Evolutionary conservation across 2,888 invertebrate species (phyloP), one percentile per base, ranked within the genome.

Genomic region (Drosophila maculinotata): DNA sequence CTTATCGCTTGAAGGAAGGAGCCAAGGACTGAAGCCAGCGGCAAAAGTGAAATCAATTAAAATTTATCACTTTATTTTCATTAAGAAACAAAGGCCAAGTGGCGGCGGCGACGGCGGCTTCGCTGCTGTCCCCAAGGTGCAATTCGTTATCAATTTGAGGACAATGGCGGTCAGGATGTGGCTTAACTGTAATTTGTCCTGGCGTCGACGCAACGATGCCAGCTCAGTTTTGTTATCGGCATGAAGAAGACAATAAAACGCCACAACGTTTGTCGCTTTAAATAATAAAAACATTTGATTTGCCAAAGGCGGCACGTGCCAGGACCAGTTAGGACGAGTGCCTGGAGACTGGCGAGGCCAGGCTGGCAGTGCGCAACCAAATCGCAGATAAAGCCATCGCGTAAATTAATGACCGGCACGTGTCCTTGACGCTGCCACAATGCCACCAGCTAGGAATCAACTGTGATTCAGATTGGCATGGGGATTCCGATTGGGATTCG

Each of bases 341-440:
- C n/a, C n/a, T n/a, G n/a, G n/a, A n/a, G 12, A 31, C 35, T 1
- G 51, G 51, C 35, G 30, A 51, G 47, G 33, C 48, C 38, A 36
- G 87, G 52, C 81, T 70, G 75, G 64, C 81, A 67, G 60, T 77
- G 84, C 75, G 60, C 84, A 80, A 69, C 67, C 73, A 79, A 82
- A 79, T 69, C 79, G 60, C 67, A 79, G 88, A 88, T 88, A 86
- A 88, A 82, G 60, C 84, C 64, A 65, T 48, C 64, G 84, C 84
- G 65, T 90, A 90, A 90, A 90, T 90, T 90, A 90, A 90, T 90
- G 90, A 89, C 71, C 80, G 79, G 76, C 90, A 90, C 90, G 90
- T 90, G 90, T 63, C 62, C 47, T 48, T 62, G 51, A 65, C 63
- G 71, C 63, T 59, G 75, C 30, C 57, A 56, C 72, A 71, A 68